A percentile compares a stretch with the other conserved stretches of the same genome.
These are phyloP conservation scores for Xylophagus ater DNA, from an alignment of 2,888 invertebrate species.

Conservation along the genomic window DNA sequence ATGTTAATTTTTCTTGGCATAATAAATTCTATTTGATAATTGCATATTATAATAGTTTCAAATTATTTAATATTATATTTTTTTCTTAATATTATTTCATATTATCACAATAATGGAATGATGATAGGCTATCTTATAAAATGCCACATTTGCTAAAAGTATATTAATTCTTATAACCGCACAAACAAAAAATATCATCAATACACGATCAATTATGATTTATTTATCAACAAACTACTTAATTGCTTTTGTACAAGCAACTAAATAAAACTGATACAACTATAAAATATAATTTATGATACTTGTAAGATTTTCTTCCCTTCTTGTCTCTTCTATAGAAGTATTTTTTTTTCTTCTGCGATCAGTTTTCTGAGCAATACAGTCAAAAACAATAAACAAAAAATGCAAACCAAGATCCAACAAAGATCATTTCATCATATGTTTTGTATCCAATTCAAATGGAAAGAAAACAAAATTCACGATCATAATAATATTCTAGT, in stretches of 20 bases:
- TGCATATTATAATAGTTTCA: no score
- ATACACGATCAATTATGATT: conserved; percentile 16
- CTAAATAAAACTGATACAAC: conserved; percentile 14
- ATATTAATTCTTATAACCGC: no score
- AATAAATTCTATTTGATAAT: no score
- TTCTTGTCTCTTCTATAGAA: neutral
- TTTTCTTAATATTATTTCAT: no score
- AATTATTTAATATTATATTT: no score
- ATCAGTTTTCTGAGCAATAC: neutral
- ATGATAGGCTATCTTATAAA: no score
- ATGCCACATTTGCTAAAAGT: no score
- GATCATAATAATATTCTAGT: no score
- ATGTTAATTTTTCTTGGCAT: no score
- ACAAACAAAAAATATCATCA: no score
- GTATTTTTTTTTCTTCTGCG: neutral
- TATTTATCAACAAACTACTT: conserved; percentile 15
- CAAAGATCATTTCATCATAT: conserved; percentile 9
- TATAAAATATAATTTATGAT: conserved; percentile 13
- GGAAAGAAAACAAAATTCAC: neutral
- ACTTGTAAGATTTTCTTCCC: conserved; percentile 4
- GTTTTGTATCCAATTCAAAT: conserved; percentile 1
- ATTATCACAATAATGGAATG: no score
- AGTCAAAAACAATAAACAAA: neutral
- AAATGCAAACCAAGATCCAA: no score
- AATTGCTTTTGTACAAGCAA: conserved; percentile 15